Conservation (phyloP, 2,797 vertebrate species). For the Lemur catta region DNA sequence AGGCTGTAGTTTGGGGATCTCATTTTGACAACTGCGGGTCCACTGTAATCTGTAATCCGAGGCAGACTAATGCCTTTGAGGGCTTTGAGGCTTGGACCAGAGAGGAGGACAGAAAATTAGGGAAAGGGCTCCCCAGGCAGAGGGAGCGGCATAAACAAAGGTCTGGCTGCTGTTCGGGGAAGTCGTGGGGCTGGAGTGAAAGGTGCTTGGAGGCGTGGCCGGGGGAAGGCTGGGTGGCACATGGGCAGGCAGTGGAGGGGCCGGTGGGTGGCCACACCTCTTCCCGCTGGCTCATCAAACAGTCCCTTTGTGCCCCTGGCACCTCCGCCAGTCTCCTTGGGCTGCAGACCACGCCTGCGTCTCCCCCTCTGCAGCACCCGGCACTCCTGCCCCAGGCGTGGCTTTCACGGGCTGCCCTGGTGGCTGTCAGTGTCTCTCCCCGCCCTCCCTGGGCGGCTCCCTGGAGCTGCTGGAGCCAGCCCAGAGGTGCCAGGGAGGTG, state of each 20-base stretch:
- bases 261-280: slow-evolving; percentile 28
- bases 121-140: not conserved
- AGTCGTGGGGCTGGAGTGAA: not conserved
- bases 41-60: not conserved
- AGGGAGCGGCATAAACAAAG: not conserved
- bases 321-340: slow-evolving; percentile 3
- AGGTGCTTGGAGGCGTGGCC: not conserved
- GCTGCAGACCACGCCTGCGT: not conserved
- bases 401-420: not conserved
- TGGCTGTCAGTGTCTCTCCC: not conserved
- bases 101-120: not conserved
- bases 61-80: not conserved
- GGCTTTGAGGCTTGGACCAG: not conserved
- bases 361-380: not conserved
- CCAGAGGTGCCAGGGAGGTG: slow-evolving; percentile 18
- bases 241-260: not conserved
- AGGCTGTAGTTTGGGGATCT: not conserved
- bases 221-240: not conserved
- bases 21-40: not conserved
- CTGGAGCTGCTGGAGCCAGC: not conserved
- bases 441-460: not conserved
- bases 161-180: slow-evolving; percentile 31
- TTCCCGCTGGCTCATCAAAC: slow-evolving; percentile 34
- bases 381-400: slow-evolving; percentile 36
- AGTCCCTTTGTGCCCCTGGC: not conserved